Percentiles rank a stretch among this genome's conserved stretches.
Conservation (phyloP, 2,888 invertebrate species). For the Hydriomena furcata region DNA sequence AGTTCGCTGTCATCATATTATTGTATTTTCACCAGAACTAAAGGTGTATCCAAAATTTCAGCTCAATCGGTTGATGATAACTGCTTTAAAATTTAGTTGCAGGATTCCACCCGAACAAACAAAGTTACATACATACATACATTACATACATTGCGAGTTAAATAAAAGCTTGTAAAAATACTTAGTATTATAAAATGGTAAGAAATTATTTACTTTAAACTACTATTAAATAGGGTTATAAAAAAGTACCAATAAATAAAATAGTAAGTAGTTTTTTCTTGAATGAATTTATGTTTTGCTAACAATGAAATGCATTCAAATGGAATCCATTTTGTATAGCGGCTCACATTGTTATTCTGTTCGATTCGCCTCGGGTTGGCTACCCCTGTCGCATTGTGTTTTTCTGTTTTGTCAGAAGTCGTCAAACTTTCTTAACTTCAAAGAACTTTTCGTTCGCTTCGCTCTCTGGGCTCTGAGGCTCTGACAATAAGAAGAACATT, state of each 20-base stretch:
- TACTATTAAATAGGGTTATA: neutral
- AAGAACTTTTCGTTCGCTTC: constrained; percentile 9
- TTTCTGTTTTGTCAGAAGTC: constrained; percentile 10
- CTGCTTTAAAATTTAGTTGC: no score
- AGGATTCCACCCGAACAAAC: no score
- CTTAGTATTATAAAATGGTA: no score
- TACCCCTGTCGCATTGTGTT: constrained; percentile 9
- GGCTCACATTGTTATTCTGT: constrained; percentile 6
- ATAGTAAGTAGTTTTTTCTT: neutral
- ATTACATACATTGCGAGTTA: no score
- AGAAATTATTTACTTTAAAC: no score
- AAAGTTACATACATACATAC: no score
- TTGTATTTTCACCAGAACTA: no score
- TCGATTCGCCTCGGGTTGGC: constrained; percentile 9
- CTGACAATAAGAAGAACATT: neutral
- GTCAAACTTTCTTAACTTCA: constrained; percentile 17
- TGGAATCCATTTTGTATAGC: constrained; percentile 12
- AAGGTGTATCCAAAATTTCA: no score
- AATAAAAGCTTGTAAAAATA: no score
- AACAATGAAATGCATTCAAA: constrained; percentile 10
- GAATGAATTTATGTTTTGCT: neutral
- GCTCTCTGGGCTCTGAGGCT: neutral
- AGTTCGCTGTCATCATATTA: no score
- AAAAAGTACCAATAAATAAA: no score
- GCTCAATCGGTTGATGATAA: no score